phyloP scores from a whole-genome alignment of 1,140 invertebrate genomes.

The Drosophila serrata region DNA sequence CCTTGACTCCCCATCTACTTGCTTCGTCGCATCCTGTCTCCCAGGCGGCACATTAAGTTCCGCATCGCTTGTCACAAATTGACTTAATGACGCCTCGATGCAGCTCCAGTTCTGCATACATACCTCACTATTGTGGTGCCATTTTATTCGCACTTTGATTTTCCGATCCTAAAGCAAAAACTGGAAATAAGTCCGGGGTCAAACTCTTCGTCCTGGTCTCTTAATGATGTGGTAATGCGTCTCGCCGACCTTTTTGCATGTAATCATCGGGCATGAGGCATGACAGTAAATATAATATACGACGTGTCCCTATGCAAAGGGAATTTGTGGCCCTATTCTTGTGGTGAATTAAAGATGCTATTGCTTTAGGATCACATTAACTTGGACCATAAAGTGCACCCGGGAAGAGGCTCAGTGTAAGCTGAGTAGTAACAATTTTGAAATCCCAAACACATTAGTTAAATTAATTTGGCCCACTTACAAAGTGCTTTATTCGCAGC shows the following conservation, averaged over 20 bases:
- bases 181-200: neutral
- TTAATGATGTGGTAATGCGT: conserved; percentile 72
- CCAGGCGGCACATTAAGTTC: conserved; percentile 67
- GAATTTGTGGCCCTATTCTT: neutral
- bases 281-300: conserved; percentile 3
- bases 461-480: conserved; percentile 30
- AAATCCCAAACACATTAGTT: conserved; percentile 41
- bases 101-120: conserved; percentile 14
- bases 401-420: neutral
- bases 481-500: conserved; percentile 2
- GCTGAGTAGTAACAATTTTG: neutral
- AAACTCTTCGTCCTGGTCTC: conserved; percentile 52
- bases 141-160: conserved; percentile 40
- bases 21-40: conserved; percentile 2
- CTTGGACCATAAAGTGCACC: neutral
- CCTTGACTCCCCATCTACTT: neutral
- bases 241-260: conserved; percentile 13
- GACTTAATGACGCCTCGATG: conserved; percentile 68
- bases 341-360: neutral
- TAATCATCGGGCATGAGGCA: neutral
- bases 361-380: neutral
- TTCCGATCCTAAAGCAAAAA: conserved; percentile 4
- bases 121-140: conserved; percentile 37
- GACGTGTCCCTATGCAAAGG: conserved; percentile 9
- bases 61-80: conserved; percentile 45